A percentile compares a stretch with the other conserved stretches of the same genome.
Conservation (phyloP, 2,113 vertebrate genomes). For the Edolisoma coerulescens region DNA sequence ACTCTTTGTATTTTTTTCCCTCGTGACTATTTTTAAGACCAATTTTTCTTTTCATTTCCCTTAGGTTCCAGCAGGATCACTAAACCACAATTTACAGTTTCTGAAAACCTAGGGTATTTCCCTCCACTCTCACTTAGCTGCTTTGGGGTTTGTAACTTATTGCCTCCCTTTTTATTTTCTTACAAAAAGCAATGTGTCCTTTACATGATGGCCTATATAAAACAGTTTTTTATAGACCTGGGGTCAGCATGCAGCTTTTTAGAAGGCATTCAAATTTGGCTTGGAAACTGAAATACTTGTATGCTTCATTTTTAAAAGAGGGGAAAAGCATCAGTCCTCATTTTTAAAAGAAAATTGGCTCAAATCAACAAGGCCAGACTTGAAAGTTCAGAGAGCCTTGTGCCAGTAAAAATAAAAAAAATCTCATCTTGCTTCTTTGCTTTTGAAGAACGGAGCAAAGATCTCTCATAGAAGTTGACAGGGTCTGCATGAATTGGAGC, state of each 20-base stretch:
- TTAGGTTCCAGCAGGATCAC: slow-evolving; percentile 56
- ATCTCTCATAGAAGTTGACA: neutral
- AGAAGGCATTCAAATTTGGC: slow-evolving; percentile 47
- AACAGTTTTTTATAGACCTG: slow-evolving; percentile 49
- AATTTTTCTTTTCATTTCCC: slow-evolving; percentile 58
- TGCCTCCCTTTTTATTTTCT: slow-evolving; percentile 67
- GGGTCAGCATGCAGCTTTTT: slow-evolving; percentile 40
- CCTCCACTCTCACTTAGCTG: slow-evolving; percentile 67
- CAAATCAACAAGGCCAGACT: neutral
- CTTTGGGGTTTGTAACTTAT: slow-evolving; percentile 75
- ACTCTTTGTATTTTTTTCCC: slow-evolving; percentile 6
- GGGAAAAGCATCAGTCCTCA: neutral
- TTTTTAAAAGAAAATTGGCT: neutral
- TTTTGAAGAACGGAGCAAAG: neutral
- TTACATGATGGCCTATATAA: slow-evolving; percentile 59
- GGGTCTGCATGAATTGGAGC: neutral
- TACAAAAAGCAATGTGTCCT: slow-evolving; percentile 54
- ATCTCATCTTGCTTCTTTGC: neutral
- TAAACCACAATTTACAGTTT: slow-evolving; percentile 72
- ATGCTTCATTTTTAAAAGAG: neutral
- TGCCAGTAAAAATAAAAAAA: neutral
- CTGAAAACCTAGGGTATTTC: slow-evolving; percentile 57
- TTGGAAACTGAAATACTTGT: neutral
- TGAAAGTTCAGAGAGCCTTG: neutral
- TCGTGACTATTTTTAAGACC: slow-evolving; percentile 57